Conservation (phyloP, 2,888 invertebrate species). For the Liopterus haemorrhoidalis region DNA sequence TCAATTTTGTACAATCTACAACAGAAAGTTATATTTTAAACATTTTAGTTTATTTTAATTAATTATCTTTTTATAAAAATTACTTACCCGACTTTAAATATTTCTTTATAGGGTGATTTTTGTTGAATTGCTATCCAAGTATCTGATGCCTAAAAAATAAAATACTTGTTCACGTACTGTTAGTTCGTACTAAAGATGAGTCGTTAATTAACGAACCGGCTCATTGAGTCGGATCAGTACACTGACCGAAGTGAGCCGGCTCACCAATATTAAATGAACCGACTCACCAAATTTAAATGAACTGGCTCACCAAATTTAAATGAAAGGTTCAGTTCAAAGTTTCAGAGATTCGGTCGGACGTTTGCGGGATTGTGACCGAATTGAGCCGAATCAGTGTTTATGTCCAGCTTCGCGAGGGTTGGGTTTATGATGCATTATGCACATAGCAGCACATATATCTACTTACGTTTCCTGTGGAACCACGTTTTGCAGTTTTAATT, state of each 20-base stretch:
- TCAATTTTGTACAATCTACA: constrained; percentile 11
- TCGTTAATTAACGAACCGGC: background rate
- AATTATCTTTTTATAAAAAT: constrained; percentile 3
- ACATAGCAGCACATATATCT: no score
- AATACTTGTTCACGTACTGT: background rate
- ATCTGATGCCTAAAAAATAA: constrained; percentile 48
- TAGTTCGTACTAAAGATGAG: background rate
- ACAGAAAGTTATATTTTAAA: constrained; percentile 9
- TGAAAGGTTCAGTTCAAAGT: no score
- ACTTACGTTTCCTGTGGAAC: no score
- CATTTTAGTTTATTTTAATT: background rate
- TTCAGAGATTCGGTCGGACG: no score
- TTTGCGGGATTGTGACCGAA: no score
- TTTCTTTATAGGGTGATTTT: constrained; percentile 51
- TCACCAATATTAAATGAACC: background rate
- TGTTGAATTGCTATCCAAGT: constrained; percentile 53
- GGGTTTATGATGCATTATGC: no score
- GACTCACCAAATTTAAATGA: no score
- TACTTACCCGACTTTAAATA: constrained; percentile 52
- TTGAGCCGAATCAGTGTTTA: no score
- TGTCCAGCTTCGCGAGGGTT: no score
- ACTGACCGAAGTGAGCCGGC: background rate
- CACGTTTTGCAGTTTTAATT: no score
- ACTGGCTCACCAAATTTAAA: no score
- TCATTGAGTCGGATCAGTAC: background rate